These are phyloP conservation scores for Drosophila lowei DNA, from an alignment of 1,140 invertebrate genomes.

Conservation along the genomic window DNA sequence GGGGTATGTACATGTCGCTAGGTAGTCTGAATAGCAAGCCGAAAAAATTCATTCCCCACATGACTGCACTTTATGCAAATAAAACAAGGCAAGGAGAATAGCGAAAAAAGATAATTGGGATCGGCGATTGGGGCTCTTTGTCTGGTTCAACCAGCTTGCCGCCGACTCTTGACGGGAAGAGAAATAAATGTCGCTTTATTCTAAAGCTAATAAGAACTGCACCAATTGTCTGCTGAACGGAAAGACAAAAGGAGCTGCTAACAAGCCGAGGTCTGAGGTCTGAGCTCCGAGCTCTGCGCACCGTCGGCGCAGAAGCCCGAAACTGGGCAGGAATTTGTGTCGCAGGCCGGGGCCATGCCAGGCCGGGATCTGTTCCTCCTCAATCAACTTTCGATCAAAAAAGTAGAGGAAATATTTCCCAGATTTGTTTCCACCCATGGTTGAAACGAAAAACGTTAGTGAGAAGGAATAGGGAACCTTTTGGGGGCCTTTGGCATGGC, in stretches of 20 bases:
- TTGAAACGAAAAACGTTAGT: too few species aligned
- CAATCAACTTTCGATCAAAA: constrained; percentile 79
- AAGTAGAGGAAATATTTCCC: too few species aligned
- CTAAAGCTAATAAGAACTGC: too few species aligned
- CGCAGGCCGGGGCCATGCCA: too few species aligned
- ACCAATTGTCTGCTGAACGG: constrained; percentile 65
- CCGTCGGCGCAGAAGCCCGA: constrained; percentile 66
- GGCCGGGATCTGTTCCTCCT: constrained; percentile 34
- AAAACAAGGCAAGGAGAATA: constrained; percentile 41
- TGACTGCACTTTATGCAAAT: constrained; percentile 77
- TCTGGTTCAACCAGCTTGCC: constrained; percentile 74
- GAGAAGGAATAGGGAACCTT: too few species aligned
- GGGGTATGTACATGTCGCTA: too few species aligned
- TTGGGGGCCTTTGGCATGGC: constrained; percentile 76
- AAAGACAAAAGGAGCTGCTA: constrained; percentile 65
- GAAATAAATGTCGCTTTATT: constrained; percentile 83
- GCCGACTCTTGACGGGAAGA: constrained; percentile 77
- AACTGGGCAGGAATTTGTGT: constrained; percentile 68
- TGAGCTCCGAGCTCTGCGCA: too few species aligned
- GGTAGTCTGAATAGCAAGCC: constrained; percentile 39
- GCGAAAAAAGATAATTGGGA: constrained; percentile 49
- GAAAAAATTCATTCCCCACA: constrained; percentile 77
- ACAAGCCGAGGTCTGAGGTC: constrained; percentile 43
- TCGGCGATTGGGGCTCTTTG: constrained; percentile 39
- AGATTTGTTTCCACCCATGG: too few species aligned